These are phyloP conservation scores for Symphodus melops DNA, from an alignment of 2,113 vertebrate species.

Conservation along the genomic window DNA sequence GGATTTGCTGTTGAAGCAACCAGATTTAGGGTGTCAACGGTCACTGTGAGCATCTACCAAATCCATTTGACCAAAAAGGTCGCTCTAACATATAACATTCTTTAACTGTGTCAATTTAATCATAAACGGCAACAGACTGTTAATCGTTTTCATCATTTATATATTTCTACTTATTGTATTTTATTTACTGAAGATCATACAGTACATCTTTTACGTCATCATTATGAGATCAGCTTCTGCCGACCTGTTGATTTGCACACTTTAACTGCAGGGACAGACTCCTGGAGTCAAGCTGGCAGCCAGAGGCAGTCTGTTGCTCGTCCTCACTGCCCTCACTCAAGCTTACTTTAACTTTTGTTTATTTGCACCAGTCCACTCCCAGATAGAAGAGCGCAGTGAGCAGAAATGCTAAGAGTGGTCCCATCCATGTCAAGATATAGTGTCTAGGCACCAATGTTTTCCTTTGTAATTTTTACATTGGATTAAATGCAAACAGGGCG, in stretches of 20 bases:
- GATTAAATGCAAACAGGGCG: conserved; percentile 26
- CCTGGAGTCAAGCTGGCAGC: conserved; percentile 9
- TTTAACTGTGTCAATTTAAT: too few relatives aligned
- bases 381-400: neutral
- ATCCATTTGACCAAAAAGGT: neutral
- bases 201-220: too few relatives aligned
- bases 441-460: neutral
- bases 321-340: neutral
- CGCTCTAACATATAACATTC: too few relatives aligned
- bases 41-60: neutral
- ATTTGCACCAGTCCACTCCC: neutral
- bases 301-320: conserved; percentile 16
- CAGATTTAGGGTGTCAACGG: neutral
- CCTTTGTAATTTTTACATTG: neutral
- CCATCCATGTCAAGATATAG: neutral
- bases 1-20: neutral
- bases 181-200: too few relatives aligned
- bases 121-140: too few relatives aligned
- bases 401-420: neutral
- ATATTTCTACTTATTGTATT: too few relatives aligned
- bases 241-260: conserved; percentile 6
- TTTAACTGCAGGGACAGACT: neutral
- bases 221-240: too few relatives aligned
- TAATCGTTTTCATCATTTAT: too few relatives aligned
- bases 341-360: conserved; percentile 25